Percentiles rank a stretch among this genome's conserved stretches.
phyloP scores from a whole-genome alignment of 2,113 vertebrate species.

The Chaetorhynchus papuensis region DNA sequence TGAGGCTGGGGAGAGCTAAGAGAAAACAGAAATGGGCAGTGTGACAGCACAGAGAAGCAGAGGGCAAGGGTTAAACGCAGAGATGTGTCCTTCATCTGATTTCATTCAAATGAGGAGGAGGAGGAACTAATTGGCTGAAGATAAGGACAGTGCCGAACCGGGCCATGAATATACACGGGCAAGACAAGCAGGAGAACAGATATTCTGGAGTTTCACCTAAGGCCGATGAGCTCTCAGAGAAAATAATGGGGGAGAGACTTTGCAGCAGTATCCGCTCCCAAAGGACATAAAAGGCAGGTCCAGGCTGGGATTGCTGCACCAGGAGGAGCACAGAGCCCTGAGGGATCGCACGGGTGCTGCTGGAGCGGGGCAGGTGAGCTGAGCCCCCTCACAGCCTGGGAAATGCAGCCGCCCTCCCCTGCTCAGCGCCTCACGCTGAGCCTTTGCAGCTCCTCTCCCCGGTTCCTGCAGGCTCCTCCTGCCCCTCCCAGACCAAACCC shows the following conservation, averaged over 20 bases:
- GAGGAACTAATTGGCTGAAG: neutral
- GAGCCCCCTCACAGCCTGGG: neutral
- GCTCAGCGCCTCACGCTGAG: fast-evolving
- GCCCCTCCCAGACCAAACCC: neutral
- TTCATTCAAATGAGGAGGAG: conserved; percentile 1
- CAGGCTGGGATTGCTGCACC: neutral
- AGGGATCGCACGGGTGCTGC: neutral
- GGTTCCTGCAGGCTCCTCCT: neutral
- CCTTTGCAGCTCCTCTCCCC: neutral
- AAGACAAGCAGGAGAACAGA: neutral
- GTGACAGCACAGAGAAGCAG: neutral
- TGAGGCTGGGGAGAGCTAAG: neutral
- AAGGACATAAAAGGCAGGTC: neutral
- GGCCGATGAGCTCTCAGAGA: neutral
- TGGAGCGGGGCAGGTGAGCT: neutral
- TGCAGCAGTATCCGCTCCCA: neutral
- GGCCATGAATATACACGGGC: neutral
- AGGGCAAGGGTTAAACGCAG: neutral
- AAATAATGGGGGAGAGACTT: neutral
- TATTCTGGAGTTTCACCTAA: neutral
- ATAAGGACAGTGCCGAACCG: neutral
- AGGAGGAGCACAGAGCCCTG: neutral
- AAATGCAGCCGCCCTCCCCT: neutral
- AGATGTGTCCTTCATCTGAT: neutral
- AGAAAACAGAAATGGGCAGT: neutral